These are phyloP conservation scores for Dromas ardeola DNA, from an alignment of 2,113 vertebrate genomes.

Conservation along the genomic window DNA sequence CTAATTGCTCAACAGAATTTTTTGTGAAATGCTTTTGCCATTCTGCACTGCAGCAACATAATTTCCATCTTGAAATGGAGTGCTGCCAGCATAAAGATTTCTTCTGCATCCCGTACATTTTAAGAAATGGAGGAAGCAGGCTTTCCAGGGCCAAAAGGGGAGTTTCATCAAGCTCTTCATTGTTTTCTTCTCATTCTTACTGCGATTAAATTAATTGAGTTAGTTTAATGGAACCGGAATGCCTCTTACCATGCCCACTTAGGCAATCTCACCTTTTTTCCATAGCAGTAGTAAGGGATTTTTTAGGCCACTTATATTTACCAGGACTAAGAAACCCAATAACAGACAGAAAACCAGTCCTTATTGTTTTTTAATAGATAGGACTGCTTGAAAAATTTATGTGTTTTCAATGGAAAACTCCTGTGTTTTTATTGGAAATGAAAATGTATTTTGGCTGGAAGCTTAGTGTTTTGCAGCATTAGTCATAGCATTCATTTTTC, in stretches of 20 bases:
- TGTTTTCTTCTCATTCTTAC: neutral
- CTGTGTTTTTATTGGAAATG: neutral
- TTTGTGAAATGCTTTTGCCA: neutral
- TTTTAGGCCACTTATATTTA: neutral
- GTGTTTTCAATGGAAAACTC: neutral
- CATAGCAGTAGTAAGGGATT: neutral
- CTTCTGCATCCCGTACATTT: neutral
- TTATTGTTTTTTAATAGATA: neutral
- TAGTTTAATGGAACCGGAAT: neutral
- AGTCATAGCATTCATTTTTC: neutral
- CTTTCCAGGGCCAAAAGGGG: neutral
- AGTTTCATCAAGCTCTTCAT: neutral
- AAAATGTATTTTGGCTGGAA: constrained; percentile 1
- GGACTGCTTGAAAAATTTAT: neutral
- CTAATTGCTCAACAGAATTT: neutral
- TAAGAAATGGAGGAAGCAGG: neutral
- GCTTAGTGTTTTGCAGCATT: neutral
- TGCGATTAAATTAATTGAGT: neutral
- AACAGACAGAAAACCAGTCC: neutral
- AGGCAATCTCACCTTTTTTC: neutral
- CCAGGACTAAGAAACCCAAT: neutral
- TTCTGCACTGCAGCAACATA: neutral
- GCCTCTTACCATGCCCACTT: neutral
- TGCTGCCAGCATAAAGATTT: neutral
- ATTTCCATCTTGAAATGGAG: constrained; percentile 4